Percentiles rank a stretch among this genome's conserved stretches.
Evolutionary conservation across 2,888 invertebrate species (phyloP).

Genomic region (Belgica antarctica): DNA sequence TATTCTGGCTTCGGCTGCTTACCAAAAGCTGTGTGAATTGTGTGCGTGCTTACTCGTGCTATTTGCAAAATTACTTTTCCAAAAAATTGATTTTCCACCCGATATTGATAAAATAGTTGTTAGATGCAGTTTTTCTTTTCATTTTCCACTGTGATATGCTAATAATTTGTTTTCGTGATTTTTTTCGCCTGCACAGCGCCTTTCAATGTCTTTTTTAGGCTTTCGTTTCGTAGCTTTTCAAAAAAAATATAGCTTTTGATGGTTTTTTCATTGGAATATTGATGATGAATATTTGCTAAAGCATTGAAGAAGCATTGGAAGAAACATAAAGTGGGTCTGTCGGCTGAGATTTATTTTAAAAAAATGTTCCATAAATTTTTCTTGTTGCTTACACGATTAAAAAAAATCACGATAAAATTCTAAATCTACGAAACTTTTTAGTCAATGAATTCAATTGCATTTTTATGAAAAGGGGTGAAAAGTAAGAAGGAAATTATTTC

Average conservation of each 20-base stretch:
- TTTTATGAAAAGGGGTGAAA: neutral
- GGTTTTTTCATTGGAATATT: neutral
- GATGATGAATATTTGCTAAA: neutral
- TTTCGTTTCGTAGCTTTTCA: neutral
- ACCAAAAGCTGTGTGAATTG: neutral
- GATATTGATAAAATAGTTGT: conserved; percentile 36
- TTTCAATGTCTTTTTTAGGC: conserved; percentile 36
- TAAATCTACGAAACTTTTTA: neutral
- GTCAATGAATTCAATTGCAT: neutral
- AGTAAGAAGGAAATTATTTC: neutral
- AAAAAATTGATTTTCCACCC: conserved; percentile 35
- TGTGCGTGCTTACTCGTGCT: neutral
- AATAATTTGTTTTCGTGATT: conserved; percentile 39
- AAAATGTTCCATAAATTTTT: too few species aligned
- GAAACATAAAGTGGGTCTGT: neutral
- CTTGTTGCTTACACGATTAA: neutral
- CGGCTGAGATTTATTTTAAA: neutral
- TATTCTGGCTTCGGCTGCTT: neutral
- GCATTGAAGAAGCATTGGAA: neutral
- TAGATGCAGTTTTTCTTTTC: conserved; percentile 1
- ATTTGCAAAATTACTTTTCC: neutral
- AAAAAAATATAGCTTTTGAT: neutral
- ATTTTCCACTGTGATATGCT: conserved; percentile 19
- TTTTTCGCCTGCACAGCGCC: neutral
- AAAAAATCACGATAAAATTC: too few species aligned